Conservation (phyloP, 2,888 invertebrate genomes). For the Ochropleura leucogaster region DNA sequence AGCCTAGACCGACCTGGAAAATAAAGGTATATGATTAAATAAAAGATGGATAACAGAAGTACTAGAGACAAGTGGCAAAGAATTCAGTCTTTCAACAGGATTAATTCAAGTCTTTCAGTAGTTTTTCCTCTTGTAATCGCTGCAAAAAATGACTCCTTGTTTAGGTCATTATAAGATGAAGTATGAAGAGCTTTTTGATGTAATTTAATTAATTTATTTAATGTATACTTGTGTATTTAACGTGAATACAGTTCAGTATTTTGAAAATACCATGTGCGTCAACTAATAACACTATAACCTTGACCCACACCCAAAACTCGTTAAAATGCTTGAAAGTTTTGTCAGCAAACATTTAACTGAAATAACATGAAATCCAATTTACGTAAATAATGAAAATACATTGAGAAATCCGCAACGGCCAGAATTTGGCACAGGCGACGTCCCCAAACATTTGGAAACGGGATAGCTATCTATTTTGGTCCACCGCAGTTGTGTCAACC, state of each 20-base stretch:
- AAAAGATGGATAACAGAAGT: neutral
- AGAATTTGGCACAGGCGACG: constrained; percentile 78
- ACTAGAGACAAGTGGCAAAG: neutral
- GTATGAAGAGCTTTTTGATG: neutral
- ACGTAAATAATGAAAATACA: constrained; percentile 63
- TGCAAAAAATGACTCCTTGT: neutral
- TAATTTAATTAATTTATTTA: no score
- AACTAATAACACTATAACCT: constrained; percentile 8
- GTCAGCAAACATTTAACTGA: constrained; percentile 44
- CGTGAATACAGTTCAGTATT: neutral
- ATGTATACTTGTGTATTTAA: no score
- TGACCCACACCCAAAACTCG: constrained; percentile 11
- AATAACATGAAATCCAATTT: constrained; percentile 50
- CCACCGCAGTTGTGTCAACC: constrained; percentile 59
- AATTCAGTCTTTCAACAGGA: neutral
- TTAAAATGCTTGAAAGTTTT: constrained; percentile 42
- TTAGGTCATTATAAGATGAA: neutral
- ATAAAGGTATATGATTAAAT: neutral
- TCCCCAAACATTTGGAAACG: constrained; percentile 75
- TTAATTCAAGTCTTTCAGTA: neutral
- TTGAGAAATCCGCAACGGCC: constrained; percentile 60
- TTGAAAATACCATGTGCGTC: neutral
- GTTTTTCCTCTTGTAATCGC: neutral
- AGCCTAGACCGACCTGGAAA: constrained; percentile 94
- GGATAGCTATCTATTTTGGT: constrained; percentile 77